Base-by-base conservation (phyloP, 2,888 invertebrate species). In the Oconnorella tubifera region DNA sequence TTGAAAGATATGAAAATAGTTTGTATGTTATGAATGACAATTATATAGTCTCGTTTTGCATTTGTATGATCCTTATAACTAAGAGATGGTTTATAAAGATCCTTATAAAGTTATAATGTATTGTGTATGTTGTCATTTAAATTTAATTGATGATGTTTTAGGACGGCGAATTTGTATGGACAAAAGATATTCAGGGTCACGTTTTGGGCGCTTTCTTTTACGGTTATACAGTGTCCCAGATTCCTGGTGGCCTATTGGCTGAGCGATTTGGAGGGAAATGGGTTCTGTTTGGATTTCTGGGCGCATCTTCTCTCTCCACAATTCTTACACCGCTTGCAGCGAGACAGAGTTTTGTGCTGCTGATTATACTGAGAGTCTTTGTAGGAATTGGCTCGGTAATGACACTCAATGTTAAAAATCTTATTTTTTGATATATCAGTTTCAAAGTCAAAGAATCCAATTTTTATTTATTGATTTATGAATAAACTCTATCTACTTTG, bases 121-220 rank as follows among this genome's bases (percentile, higher is more conserved):
- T n/a, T n/a, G n/a, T n/a, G n/a, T n/a, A n/a, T n/a, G n/a, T n/a
- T n/a, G n/a, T n/a, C n/a, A n/a, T n/a, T n/a, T n/a, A n/a, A n/a
- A n/a, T n/a, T n/a, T 40, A 19, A 40, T 6, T 19, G 40, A 6
- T 40, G 40, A 14, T 40, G 40, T 60, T 53, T 3, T 66, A 75
- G 73, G 73, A 74, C 56, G 75, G 76, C 6, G 84, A 84, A 66
- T 83, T 86, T 63, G 76, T 78, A 0, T 87, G 87, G 87, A 79
- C 81, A 33, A 85, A 85, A 63, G 75, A 78, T 10, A 77, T 82
- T 23, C 84, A 86, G 73, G 84, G 86, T 27, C 72, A 78, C 0
- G 77, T 87, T 56, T 78, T 86, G 2, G 84, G 85, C 3, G 82
- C 84, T 2, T 85, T 86, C 75, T 87, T 85, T 78, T 87, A 85